Evolutionary conservation across 2,113 vertebrate species (phyloP), one percentile per base, ranked within the genome.

Genomic region (Nothocercus julius): DNA sequence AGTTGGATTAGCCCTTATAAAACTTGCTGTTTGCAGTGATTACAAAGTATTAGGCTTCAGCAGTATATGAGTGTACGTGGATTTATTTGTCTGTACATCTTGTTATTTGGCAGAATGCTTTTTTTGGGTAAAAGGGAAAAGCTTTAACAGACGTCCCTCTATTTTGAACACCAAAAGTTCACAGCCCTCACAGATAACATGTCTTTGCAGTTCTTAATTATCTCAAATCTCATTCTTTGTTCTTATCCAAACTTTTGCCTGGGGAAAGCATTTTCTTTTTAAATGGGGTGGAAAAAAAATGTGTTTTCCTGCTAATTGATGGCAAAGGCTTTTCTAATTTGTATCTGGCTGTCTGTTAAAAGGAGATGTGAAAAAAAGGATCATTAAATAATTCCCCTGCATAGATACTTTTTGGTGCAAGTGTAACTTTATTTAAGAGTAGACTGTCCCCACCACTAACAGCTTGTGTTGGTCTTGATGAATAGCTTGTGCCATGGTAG

Each of bases 71-170:
- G 9, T 36, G 44, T 63, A 28, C 38, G 4, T 32, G 54, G 82
- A 62, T 94, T 94, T 94, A 58, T 75, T 92, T 92, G 34, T 62
- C 51, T 85, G 63, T 70, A 82, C 73, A 74, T 62, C 36, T 92
- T 89, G 74, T 82, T 82, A 76, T 81, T 96, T 92, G 91, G 76
- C 79, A 66, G 70, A 40, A 42, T 44, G 56, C 32, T 74, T 27
- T 56, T 75, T 70, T 32, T 21, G 7, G n/a, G 54, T 82, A 74
- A 95, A 91, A 54, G 17, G 36, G 54, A 73, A 70, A 85, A 64
- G 88, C 30, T 96, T 74, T 81, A 78, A 36, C 32, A 36, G 58
- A 28, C 1, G 0, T 74, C 82, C 19, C 13, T 67, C 93, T 93
- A 59, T 91, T 95, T 86, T 66, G 63, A 85, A 63, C 40, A 82